These are phyloP conservation scores for Chloroceryle amazona DNA, from an alignment of 2,797 vertebrate species.

Conservation along the genomic window DNA sequence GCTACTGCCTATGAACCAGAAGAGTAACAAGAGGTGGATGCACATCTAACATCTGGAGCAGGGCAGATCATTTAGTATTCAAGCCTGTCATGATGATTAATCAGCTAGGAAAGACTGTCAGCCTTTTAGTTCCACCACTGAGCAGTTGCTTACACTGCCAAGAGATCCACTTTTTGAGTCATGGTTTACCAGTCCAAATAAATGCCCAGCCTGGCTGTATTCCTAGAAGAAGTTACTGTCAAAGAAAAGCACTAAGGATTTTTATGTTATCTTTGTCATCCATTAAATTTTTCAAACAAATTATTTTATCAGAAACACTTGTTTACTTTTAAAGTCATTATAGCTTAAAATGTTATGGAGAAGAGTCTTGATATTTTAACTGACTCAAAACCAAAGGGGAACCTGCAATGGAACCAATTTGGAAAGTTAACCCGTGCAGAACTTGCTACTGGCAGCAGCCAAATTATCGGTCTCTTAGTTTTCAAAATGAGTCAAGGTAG, in stretches of 20 bases:
- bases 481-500: not conserved
- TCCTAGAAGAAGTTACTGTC: slow-evolving; percentile 21
- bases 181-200: not conserved
- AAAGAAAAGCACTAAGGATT: slow-evolving; percentile 21
- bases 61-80: slow-evolving; percentile 25
- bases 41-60: slow-evolving; percentile 28
- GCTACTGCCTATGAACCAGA: not conserved
- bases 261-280: slow-evolving; percentile 33
- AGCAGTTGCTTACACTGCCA: not conserved
- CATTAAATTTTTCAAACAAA: not conserved
- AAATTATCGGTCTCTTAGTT: not conserved
- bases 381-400: slow-evolving; percentile 7
- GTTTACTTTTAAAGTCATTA: slow-evolving; percentile 25
- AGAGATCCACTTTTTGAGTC: not conserved
- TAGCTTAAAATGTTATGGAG: slow-evolving; percentile 15
- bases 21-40: not conserved
- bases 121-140: slow-evolving; percentile 19
- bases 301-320: slow-evolving; percentile 44
- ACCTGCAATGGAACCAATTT: not conserved
- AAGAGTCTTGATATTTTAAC: slow-evolving; percentile 23
- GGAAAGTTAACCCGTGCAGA: slow-evolving; percentile 5
- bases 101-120: not conserved
- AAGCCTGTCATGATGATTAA: slow-evolving; percentile 52
- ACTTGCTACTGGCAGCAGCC: not conserved
- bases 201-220: slow-evolving; percentile 14